Evolutionary conservation across 2,113 vertebrate species (phyloP).

Genomic region (Pao palembangensis): DNA sequence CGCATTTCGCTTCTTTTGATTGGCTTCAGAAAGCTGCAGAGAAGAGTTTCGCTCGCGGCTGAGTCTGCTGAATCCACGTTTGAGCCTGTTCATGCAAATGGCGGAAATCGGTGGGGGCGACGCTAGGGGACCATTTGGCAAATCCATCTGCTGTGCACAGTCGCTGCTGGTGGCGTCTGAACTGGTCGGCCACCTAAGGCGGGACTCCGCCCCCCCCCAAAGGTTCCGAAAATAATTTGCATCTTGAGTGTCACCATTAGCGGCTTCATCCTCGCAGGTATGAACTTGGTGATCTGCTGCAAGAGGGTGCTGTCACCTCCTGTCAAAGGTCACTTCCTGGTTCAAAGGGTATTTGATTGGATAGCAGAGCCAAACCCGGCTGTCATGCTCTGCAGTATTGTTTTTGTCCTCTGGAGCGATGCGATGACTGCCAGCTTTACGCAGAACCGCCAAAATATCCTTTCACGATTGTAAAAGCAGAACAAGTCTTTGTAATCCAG

Average conservation of each 20-base stretch:
- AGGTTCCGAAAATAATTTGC: slow-evolving; percentile 47
- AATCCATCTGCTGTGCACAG: slow-evolving; percentile 52
- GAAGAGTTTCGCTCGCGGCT: slow-evolving; percentile 45
- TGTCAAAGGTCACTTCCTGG: slow-evolving; percentile 71
- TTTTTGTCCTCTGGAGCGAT: slow-evolving; percentile 49
- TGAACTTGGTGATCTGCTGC: slow-evolving; percentile 23
- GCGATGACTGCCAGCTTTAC: slow-evolving; percentile 28
- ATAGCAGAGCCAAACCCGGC: slow-evolving; percentile 45
- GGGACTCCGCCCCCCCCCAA: slow-evolving; percentile 37
- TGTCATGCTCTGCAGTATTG: slow-evolving; percentile 46
- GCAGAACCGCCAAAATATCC: slow-evolving; percentile 53
- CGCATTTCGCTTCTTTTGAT: slow-evolving; percentile 11
- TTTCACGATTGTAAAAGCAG: slow-evolving; percentile 49
- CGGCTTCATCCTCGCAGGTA: slow-evolving; percentile 33
- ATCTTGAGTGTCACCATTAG: slow-evolving; percentile 33
- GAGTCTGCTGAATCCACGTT: slow-evolving; percentile 46
- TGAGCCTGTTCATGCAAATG: slow-evolving; percentile 62
- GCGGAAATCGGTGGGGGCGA: slow-evolving; percentile 29
- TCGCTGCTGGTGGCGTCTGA: slow-evolving; percentile 51
- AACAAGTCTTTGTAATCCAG: slow-evolving; percentile 48
- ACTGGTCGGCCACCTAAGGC: slow-evolving; percentile 29
- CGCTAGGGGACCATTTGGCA: slow-evolving; percentile 53
- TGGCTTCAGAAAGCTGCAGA: slow-evolving; percentile 33
- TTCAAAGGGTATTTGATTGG: slow-evolving; percentile 56
- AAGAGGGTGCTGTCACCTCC: slow-evolving; percentile 24